A percentile compares a stretch with the other conserved stretches of the same genome.
phyloP scores from a whole-genome alignment of 2,888 invertebrate genomes.

The Xestia ashworthii region DNA sequence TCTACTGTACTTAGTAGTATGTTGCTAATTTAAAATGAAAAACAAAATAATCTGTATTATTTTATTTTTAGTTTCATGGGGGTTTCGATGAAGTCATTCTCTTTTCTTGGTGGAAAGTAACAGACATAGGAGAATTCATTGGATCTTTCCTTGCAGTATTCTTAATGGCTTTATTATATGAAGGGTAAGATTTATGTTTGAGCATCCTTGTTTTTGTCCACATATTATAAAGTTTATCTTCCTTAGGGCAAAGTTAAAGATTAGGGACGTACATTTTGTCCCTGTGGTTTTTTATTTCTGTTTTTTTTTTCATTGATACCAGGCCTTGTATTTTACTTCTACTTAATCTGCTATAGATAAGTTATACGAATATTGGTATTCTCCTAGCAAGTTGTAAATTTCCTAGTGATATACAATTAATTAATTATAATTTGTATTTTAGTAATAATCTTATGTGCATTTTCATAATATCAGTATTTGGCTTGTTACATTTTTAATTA shows the following conservation, averaged over 20 bases:
- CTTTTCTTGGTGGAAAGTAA: slow-evolving; percentile 95
- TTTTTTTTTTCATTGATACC: background rate
- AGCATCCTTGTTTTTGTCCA: slow-evolving; percentile 21
- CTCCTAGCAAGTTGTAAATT: background rate
- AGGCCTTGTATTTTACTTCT: background rate
- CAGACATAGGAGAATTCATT: slow-evolving; percentile 94
- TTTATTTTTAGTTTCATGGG: slow-evolving; percentile 94
- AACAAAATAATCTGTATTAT: slow-evolving; percentile 7
- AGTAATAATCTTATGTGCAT: background rate
- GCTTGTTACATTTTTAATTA: background rate
- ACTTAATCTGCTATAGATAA: background rate
- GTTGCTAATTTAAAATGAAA: background rate
- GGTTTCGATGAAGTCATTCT: slow-evolving; percentile 94
- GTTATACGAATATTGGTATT: background rate
- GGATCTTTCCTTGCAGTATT: slow-evolving; percentile 98
- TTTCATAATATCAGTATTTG: background rate
- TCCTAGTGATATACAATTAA: background rate
- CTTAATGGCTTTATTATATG: slow-evolving; percentile 97
- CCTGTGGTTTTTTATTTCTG: background rate
- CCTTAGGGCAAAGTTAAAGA: background rate
- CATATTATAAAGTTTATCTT: background rate
- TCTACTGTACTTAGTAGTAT: background rate
- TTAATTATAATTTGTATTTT: background rate
- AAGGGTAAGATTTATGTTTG: slow-evolving; percentile 92
- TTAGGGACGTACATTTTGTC: background rate